Conservation (phyloP, 2,888 invertebrate genomes). For the Dolomedes plantarius region DNA sequence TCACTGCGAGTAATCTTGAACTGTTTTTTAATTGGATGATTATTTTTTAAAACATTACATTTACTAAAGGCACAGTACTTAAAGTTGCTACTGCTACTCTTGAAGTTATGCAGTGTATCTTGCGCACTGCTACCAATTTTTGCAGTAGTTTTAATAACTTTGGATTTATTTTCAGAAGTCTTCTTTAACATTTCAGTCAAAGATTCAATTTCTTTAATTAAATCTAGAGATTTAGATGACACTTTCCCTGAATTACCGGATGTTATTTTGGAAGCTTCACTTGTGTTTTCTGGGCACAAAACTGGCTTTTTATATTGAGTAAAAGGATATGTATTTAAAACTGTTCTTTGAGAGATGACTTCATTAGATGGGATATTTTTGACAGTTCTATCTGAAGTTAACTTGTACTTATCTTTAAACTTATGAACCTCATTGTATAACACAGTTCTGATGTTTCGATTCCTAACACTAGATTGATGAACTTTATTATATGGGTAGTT, state of each 20-base stretch:
- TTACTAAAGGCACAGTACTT: neutral
- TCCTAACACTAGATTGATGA: neutral
- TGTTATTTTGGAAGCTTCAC: too few relatives aligned
- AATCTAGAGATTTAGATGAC: neutral
- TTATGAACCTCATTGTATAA: neutral
- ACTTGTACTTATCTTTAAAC: neutral
- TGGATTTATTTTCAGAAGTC: neutral
- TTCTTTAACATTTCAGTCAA: neutral
- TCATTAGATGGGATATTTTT: too few relatives aligned
- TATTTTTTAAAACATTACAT: too few relatives aligned
- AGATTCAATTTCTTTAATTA: neutral
- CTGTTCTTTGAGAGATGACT: too few relatives aligned
- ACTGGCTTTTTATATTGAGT: too few relatives aligned
- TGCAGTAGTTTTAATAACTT: neutral
- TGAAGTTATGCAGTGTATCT: neutral
- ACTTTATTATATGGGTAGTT: neutral
- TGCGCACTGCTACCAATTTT: neutral
- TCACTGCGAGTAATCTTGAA: too few relatives aligned
- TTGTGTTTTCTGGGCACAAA: too few relatives aligned
- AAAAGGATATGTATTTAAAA: too few relatives aligned
- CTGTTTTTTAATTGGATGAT: too few relatives aligned
- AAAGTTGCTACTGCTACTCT: too few relatives aligned
- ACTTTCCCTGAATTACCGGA: too few relatives aligned
- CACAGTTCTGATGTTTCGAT: neutral
- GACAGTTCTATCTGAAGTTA: neutral